Evolutionary conservation across 2,113 vertebrate species (phyloP), one percentile per base, ranked within the genome.

Genomic region (Lethenteron camtschaticum): DNA sequence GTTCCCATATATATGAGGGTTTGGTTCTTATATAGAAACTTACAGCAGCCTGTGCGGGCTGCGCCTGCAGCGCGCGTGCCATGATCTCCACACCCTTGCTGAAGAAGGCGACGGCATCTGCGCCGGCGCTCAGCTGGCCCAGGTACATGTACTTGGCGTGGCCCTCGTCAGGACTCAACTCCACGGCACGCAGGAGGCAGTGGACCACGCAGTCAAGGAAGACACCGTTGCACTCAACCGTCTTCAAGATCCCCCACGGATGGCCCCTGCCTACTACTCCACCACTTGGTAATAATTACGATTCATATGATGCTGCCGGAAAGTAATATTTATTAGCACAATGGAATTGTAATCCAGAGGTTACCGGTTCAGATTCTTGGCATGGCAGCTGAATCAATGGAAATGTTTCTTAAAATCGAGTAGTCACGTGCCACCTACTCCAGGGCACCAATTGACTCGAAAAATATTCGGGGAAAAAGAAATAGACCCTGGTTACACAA

Each of bases 111-210:
- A 84, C 76, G 57, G 82, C 80, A 71, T 85, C 81, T 12, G 76
- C 74, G 12, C 81, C 81, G 1, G 80, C 77, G 71, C 85, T 78
- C 70, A 84, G 82, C 77, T 86, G 84, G 41, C 83, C 83, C 69
- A 86, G 77, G 73, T 81, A 84, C 85, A 86, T 85, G 74, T 85
- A 85, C 69, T 85, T 85, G 75, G 80, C 78, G 70, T 85, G 81
- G 60, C 84, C 83, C 13, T 73, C 75, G 16, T 83, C 82, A 69
- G 83, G 84, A 66, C 82, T 84, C 57, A 86, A 71, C 68, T 81
- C 80, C 18, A 83, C 79, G 3, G 81, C 81, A 74, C 73, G 79
- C 68, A 83, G 75, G 71, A 85, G 82, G 56, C 77, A 77, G 70
- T 83, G 10, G n/a, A 56, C 57, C 69, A 12, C 2, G 14, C 18